phyloP scores from a whole-genome alignment of 2,113 vertebrate genomes.

The Pteropus alecto region DNA sequence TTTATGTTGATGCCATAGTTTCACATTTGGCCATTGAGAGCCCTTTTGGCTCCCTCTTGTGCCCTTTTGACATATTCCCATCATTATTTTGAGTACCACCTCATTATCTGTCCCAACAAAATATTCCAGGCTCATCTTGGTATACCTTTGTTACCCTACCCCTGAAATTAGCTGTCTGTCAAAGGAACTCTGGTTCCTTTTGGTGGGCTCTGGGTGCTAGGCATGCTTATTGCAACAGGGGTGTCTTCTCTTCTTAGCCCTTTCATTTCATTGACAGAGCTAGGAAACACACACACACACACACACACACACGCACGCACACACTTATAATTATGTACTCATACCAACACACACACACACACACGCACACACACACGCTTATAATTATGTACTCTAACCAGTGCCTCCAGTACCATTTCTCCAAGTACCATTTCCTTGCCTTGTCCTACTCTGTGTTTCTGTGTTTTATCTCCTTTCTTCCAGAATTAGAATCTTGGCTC shows the following conservation, averaged over 20 bases:
- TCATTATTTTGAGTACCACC: not conserved
- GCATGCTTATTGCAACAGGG: not conserved
- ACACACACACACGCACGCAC: rapidly evolving
- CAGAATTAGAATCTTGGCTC: not conserved
- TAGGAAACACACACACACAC: not conserved
- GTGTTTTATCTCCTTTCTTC: not conserved
- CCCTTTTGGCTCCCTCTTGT: not conserved
- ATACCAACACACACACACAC: not conserved
- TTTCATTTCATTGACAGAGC: not conserved
- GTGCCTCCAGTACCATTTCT: not conserved
- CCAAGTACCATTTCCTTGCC: not conserved
- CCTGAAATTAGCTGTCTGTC: not conserved
- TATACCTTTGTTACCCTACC: not conserved
- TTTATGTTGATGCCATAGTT: not conserved
- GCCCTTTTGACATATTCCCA: not conserved
- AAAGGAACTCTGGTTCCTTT: not conserved
- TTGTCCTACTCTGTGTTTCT: not conserved
- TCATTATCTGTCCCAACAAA: not conserved
- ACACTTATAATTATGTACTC: not conserved
- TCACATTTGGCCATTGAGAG: not conserved
- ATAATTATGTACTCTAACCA: not conserved
- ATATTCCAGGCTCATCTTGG: not conserved
- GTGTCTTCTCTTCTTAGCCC: not conserved
- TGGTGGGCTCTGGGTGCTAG: not conserved
- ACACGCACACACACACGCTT: too few species aligned